Conservation (phyloP, 1,140 invertebrate genomes). For the Lamellibrachia luymesi region DNA sequence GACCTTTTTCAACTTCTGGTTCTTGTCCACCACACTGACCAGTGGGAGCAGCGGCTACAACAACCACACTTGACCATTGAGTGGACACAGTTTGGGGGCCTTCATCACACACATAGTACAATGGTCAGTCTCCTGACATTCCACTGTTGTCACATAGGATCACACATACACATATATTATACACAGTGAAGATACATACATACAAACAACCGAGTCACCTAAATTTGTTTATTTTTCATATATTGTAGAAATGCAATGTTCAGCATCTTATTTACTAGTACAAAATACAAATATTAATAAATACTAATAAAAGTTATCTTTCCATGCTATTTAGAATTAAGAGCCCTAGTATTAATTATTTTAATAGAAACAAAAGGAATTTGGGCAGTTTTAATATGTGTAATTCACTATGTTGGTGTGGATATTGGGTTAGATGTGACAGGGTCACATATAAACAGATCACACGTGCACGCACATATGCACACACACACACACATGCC, state of each 20-base stretch:
- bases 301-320: neutral
- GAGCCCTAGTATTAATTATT: neutral
- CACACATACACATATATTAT: too few species aligned
- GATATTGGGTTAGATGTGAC: neutral
- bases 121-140: neutral
- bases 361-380: neutral
- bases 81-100: neutral
- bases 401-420: neutral
- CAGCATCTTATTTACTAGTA: neutral
- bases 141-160: neutral
- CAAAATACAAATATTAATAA: neutral
- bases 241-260: neutral
- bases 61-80: slow-evolving; percentile 13
- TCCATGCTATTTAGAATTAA: neutral
- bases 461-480: neutral
- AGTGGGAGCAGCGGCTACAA: slow-evolving; percentile 50
- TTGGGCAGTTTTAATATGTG: neutral
- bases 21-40: slow-evolving; percentile 47
- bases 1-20: slow-evolving; percentile 26
- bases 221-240: neutral
- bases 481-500: neutral
- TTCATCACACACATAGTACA: neutral
- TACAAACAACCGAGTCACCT: too few species aligned
- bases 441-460: neutral
- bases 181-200: too few species aligned